These are phyloP conservation scores for Nycticebus coucang DNA, from an alignment of 2,113 vertebrate genomes.

Conservation along the genomic window DNA sequence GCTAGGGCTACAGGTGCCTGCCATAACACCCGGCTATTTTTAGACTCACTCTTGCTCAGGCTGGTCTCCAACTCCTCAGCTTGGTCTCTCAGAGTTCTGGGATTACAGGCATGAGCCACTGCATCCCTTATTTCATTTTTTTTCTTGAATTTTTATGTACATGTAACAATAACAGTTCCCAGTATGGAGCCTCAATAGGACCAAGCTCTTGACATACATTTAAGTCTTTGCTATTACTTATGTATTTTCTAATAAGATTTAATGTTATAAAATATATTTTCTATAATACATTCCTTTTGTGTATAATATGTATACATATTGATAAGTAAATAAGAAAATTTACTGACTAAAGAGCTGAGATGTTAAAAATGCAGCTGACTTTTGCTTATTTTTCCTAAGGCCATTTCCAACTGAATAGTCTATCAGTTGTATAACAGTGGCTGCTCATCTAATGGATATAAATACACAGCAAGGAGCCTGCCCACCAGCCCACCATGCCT, in stretches of 20 bases:
- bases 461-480: neutral
- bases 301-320: neutral
- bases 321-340: neutral
- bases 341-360: neutral
- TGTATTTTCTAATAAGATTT: constrained; percentile 49
- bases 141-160: neutral
- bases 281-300: too few relatives aligned
- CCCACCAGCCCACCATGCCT: neutral
- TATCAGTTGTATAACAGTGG: neutral
- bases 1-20: too few relatives aligned
- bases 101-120: too few relatives aligned
- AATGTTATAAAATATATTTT: neutral
- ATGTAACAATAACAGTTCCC: neutral
- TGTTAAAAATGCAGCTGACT: neutral
- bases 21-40: too few relatives aligned
- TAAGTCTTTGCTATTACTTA: neutral
- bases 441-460: neutral
- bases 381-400: neutral
- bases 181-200: neutral
- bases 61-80: too few relatives aligned
- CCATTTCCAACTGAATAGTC: neutral
- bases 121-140: neutral
- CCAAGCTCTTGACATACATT: neutral
- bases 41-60: too few relatives aligned
- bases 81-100: too few relatives aligned